Percentiles rank a stretch among this genome's conserved stretches.
Conservation (phyloP, 2,113 vertebrate genomes). For the Grammomys dolichurus region DNA sequence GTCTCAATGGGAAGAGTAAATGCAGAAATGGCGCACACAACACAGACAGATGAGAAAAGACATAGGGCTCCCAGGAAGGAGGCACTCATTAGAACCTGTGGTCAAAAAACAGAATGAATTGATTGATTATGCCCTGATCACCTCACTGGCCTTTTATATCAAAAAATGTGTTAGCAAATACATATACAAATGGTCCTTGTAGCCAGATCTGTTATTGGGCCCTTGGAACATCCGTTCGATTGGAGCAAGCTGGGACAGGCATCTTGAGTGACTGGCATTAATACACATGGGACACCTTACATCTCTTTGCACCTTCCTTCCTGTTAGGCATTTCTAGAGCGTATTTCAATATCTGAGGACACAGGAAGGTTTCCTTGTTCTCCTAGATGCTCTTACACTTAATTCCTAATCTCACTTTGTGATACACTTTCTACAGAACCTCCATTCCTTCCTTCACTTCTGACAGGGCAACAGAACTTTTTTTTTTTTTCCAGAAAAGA, state of each 20-base stretch:
- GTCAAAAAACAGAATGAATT: conserved; percentile 24
- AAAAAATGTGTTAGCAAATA: not conserved
- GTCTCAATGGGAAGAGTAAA: conserved; percentile 95
- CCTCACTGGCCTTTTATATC: not conserved
- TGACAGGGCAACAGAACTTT: not conserved
- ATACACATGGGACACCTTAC: not conserved
- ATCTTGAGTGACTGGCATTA: not conserved
- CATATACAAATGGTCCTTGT: not conserved
- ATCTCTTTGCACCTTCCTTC: not conserved
- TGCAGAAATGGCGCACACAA: conserved; percentile 89
- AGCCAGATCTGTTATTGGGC: not conserved
- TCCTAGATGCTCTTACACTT: not conserved
- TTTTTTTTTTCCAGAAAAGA: not conserved
- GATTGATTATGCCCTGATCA: not conserved
- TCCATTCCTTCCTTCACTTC: not conserved
- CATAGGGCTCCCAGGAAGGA: conserved; percentile 91
- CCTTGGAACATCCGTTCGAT: not conserved
- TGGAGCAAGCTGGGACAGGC: not conserved
- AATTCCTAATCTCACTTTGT: not conserved
- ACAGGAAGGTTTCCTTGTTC: not conserved
- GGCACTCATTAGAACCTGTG: conserved; percentile 93
- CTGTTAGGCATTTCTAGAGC: not conserved
- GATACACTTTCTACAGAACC: not conserved
- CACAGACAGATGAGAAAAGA: conserved; percentile 91
- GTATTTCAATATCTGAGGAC: not conserved